Evolutionary conservation across 2,888 invertebrate genomes (phyloP).

Genomic region (Augochlorella aurata): DNA sequence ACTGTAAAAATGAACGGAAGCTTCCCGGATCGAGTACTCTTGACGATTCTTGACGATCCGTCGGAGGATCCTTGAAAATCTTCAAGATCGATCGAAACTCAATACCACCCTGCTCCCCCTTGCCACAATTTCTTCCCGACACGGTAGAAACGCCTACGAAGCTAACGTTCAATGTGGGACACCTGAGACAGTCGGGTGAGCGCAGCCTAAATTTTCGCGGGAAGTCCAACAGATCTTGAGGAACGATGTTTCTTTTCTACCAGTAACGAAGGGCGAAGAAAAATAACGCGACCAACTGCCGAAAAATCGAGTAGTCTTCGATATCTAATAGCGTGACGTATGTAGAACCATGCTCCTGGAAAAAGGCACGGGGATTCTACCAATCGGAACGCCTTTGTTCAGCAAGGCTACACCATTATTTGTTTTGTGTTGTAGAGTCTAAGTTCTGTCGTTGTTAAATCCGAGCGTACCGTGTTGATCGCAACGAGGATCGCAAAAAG

Average conservation of each 20-base stretch:
- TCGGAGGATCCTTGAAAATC: slow-evolving; percentile 41
- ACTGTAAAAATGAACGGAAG: slow-evolving; percentile 2
- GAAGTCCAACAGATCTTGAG: not conserved
- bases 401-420: not conserved
- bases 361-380: slow-evolving; percentile 14
- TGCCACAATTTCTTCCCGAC: not conserved
- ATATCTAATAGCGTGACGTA: slow-evolving; percentile 46
- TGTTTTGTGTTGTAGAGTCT: not conserved
- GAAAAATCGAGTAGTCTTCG: slow-evolving; percentile 58
- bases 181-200: not conserved
- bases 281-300: slow-evolving; percentile 66
- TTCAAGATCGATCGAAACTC: slow-evolving; percentile 27
- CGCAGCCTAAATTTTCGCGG: slow-evolving; percentile 21
- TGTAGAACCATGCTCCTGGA: slow-evolving; percentile 34
- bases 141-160: not conserved
- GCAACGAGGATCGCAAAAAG: not conserved
- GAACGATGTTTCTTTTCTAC: slow-evolving; percentile 59
- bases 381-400: not conserved
- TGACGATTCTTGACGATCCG: slow-evolving; percentile 41
- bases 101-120: not conserved
- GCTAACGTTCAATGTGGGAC: not conserved
- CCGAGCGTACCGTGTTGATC: not conserved
- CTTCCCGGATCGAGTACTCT: slow-evolving; percentile 11
- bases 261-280: slow-evolving; percentile 8
- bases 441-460: not conserved